Evolutionary conservation across 1,140 invertebrate genomes (phyloP), one percentile per base, ranked within the genome.

Genomic region (Ceratina calcarata): DNA sequence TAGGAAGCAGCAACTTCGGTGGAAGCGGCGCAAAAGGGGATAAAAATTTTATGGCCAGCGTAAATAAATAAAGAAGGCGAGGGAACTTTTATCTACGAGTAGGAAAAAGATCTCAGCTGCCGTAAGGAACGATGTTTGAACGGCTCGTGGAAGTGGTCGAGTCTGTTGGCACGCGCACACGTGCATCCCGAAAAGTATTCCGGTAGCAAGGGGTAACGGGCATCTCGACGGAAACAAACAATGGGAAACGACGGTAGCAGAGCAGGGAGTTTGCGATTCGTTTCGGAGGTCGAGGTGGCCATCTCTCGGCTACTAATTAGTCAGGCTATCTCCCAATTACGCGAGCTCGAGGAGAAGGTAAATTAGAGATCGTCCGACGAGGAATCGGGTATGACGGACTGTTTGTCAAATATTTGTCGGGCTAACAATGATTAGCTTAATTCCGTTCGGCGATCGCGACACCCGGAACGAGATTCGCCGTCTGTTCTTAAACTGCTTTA

Each of bases 281-380:
- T 55, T 45, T 45, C 27, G 7, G 12, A 22, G 18, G 53, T 7
- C 0, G 2, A 6, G 20, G 18, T 8, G n/a, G 4, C 15, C 57
- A 60, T 61, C 76, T 62, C 82, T 83, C 49, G 78, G 76, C 78
- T 88, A 86, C 77, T 88, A 87, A 88, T 88, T 86, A 85, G 82
- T 60, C 74, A 22, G 64, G 72, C 85, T 80, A 80, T 81, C 61
- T 74, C 70, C 80, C 86, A 86, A 88, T 88, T 88, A 85, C 76
- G 45, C 69, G 27, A 58, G 64, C 67, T 78, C 68, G 27, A 69
- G 70, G 73, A 64, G 81, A 86, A 71, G 69, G 67, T 60, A 81
- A 86, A 86, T 86, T 86, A 78, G 69, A 81, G 77, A 82, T 45
- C 37, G 37, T 45, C 37, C 55, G 51, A 20, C 64, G 66, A 37